Conservation (phyloP, 2,113 vertebrate species). For the Pycnonotus jocosus region DNA sequence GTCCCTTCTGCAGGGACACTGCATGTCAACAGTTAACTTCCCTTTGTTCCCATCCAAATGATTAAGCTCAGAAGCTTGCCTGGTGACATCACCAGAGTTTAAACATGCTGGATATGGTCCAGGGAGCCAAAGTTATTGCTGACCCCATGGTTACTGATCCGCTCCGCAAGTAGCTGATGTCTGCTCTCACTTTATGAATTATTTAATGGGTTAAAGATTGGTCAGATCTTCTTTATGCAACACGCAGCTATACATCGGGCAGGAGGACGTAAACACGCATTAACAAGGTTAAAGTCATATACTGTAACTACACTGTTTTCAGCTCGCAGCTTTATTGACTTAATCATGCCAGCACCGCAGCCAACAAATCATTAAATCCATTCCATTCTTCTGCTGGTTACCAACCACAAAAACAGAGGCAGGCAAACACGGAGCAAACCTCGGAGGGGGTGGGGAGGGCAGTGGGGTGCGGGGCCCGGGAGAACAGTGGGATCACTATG, state of each 20-base stretch:
- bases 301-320: conserved; percentile 64
- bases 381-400: conserved; percentile 69
- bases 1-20: neutral
- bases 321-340: conserved; percentile 68
- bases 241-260: conserved; percentile 11
- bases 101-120: conserved; percentile 55
- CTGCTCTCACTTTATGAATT: conserved; percentile 68
- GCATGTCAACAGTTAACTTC: conserved; percentile 46
- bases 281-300: conserved; percentile 70
- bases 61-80: conserved; percentile 51
- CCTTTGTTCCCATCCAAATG: conserved; percentile 46
- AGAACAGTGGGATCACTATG: conserved; percentile 53
- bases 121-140: conserved; percentile 59
- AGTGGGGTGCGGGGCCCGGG: neutral
- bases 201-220: conserved; percentile 69
- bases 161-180: conserved; percentile 50
- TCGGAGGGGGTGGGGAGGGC: neutral
- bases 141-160: conserved; percentile 62
- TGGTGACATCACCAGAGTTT: conserved; percentile 55
- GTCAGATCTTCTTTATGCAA: conserved; percentile 60
- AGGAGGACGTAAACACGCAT: conserved; percentile 61
- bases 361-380: conserved; percentile 73
- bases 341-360: conserved; percentile 60
- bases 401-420: conserved; percentile 60
- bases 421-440: conserved; percentile 40